Conservation (phyloP, 2,797 vertebrate genomes). For the Uromys caudimaculatus region DNA sequence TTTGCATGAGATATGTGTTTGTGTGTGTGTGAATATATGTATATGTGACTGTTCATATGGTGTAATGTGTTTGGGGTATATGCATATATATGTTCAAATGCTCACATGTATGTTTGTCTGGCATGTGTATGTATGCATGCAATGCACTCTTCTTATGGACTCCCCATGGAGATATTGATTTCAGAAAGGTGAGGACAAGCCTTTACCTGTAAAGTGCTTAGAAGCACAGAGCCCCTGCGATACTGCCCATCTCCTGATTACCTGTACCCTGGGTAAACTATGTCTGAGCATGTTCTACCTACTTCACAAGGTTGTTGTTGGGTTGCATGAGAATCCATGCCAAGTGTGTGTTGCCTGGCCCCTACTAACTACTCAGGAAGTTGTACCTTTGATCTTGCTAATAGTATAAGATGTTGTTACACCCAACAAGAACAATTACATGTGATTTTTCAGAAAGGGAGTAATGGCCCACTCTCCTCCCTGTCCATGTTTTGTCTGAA, state of each 20-base stretch:
- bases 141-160: not conserved
- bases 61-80: not conserved
- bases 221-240: not conserved
- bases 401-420: not conserved
- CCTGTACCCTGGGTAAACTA: not conserved
- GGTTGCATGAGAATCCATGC: not conserved
- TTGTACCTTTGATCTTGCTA: not conserved
- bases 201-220: not conserved
- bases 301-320: not conserved
- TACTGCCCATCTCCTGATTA: not conserved
- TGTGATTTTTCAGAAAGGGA: not conserved
- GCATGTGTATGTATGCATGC: not conserved
- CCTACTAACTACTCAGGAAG: not conserved
- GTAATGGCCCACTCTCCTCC: not conserved
- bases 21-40: fast-evolving
- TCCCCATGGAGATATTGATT: not conserved
- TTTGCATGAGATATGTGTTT: not conserved
- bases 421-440: not conserved
- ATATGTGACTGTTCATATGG: too few relatives aligned
- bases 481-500: not conserved
- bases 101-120: not conserved
- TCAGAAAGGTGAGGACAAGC: not conserved
- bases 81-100: not conserved
- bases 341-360: not conserved
- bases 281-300: too few relatives aligned